Base-by-base conservation (phyloP, 2,888 invertebrate genomes). In the Psylliodes chrysocephalus region DNA sequence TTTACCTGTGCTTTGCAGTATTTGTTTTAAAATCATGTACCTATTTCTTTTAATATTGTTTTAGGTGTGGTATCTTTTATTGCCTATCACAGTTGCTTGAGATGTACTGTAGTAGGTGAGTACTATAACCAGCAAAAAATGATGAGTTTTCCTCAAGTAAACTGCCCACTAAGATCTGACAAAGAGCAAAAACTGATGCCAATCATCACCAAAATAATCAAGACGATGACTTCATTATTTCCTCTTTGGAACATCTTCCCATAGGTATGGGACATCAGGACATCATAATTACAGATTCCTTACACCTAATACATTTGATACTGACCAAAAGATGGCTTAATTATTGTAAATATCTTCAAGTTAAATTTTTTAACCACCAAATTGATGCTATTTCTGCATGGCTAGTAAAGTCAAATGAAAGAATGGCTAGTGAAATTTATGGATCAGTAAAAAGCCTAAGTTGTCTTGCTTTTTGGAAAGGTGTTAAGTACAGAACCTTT, bases 401-500 rank as follows among this genome's bases (percentile, higher is more conserved):
- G 47, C 57, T 38, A 4, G 2, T 30, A 35, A 35, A 47, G 33
- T 35, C 57, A 47, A 35, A 52, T 44, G 46, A 42, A 42, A 52
- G 35, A 47, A 53, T 60, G n/a, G 46, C 53, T 33, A 52, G 30
- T 18, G 60, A 60, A 46, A 54, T 60, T 35, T 33, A 60, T 60
- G 5, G 60, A 47, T 46, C 46, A 35, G 33, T 60, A 15, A 60
- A 42, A 51, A 40, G 38, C 28, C 42, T 60, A 7, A 40, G 40
- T 51, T 25, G 17, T 42, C 8, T 60, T 25, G 25, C 25, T 40
- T 60, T 38, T 46, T 44, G 46, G 46, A 53, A 53, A 22, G 60
- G 33, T 22, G 7, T 49, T 33, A 67, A 66, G 51, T 69, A 54
- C 49, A 54, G 56, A 42, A 64, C 63, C 14, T 67, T 67, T 60